Base-by-base conservation (phyloP, 2,888 invertebrate species). In the Andrena trimmerana region DNA sequence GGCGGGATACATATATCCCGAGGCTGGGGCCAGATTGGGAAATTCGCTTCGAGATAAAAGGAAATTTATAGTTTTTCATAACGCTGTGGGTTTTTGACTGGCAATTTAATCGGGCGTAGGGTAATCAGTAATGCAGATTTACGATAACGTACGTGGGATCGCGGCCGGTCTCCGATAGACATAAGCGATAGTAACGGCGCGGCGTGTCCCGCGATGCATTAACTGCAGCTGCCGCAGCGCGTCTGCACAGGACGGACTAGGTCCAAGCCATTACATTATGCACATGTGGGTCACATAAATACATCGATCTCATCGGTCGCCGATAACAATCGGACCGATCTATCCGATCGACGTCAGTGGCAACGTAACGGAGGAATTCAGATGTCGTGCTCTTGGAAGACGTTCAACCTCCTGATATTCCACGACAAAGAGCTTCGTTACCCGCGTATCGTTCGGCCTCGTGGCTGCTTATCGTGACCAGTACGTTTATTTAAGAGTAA, bases 231-330 rank as follows among this genome's bases (percentile, higher is more conserved):
- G 93, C 89, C 90, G 90, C 85, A 83, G 79, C 87, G 83, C 86
- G 88, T 88, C 91, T 91, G 91, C 86, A 86, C 83, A 63, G 74
- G 88, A 91, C 90, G 83, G 88, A 88, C 86, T 78, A 82, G 84
- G 83, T 77, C 67, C 88, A 72, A 85, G 87, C 89, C 90, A 90
- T 92, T 92, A 91, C 90, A 93, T 92, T 92, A 93, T 92, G 92
- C 92, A 91, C 92, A 93, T 90, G 90, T 92, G 91, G 90, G 86
- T 90, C 90, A 87, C 92, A 91, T 93, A 93, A 93, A 92, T 92
- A 92, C 91, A 91, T 92, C 92, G 90, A 92, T 92, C 90, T 91
- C 90, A 89, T 88, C 84, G 86, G 83, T 85, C 80, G 85, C 71
- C 83, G 90, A 90, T 90, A 90, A 90, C 88, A 88, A 90, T 90